Percentiles rank a stretch among this genome's conserved stretches.
Evolutionary conservation across 2,797 vertebrate species (phyloP).

Genomic region (Enteromius afrohamiltoni): DNA sequence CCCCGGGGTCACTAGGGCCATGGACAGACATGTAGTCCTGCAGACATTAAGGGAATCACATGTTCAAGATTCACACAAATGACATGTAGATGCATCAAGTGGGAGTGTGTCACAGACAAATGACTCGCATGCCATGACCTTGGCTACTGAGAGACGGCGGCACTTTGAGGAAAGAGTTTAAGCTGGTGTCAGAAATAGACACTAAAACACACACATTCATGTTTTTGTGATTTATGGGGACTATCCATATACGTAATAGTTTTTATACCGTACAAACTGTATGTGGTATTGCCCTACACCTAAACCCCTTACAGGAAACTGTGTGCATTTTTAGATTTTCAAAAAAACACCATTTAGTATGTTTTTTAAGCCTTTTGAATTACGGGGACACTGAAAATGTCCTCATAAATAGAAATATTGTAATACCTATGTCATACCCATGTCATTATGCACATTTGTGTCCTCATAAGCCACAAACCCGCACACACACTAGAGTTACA

Average conservation of each 20-base stretch:
- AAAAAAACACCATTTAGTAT: too few species aligned
- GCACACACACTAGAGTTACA: neutral
- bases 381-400: too few species aligned
- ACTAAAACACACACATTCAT: neutral
- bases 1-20: slow-evolving; percentile 58
- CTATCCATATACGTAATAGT: too few species aligned
- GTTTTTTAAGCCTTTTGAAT: too few species aligned
- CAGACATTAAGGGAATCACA: slow-evolving; percentile 57
- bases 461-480: neutral
- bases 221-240: too few species aligned
- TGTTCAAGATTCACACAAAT: slow-evolving; percentile 56
- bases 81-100: slow-evolving; percentile 59
- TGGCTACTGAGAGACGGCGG: slow-evolving; percentile 59
- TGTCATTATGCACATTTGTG: too few species aligned
- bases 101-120: slow-evolving; percentile 62
- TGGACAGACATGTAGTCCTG: slow-evolving; percentile 65
- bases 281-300: too few species aligned
- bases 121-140: slow-evolving; percentile 70
- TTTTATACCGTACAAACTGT: too few species aligned
- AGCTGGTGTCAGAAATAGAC: slow-evolving; percentile 67
- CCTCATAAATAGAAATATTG: too few species aligned
- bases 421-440: too few species aligned
- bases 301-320: too few species aligned
- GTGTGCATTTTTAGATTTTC: too few species aligned
- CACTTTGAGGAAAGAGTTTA: slow-evolving; percentile 62